Evolutionary conservation across 2,888 invertebrate genomes (phyloP), one percentile per base, ranked within the genome.

Genomic region (Cremastinae sp.): DNA sequence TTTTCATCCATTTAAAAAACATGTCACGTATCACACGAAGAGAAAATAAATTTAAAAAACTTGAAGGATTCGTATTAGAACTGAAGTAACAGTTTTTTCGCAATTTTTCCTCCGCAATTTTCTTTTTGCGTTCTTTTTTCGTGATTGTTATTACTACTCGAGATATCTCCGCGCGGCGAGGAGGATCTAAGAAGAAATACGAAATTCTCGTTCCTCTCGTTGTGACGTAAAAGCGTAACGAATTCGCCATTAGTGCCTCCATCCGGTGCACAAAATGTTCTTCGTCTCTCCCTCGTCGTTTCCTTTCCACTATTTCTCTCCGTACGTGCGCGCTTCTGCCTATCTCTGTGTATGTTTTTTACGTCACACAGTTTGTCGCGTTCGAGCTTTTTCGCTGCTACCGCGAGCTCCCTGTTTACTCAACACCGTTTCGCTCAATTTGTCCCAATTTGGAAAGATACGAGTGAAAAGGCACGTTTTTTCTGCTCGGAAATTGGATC

Each of bases 371-470:
- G 9, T 53, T 64, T 64, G 20, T 22, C 41, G 20, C 14, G 39
- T 41, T 64, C 28, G 41, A 64, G 51, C 51, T 53, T 64, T 64
- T 56, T 64, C 41, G 10, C 51, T 39, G 10, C 39, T n/a, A 51
- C 51, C 39, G 47, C 55, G 53, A 39, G 68, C 28, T 62, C 51
- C 35, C 0, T 69, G 58, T 74, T 69, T 74, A 39, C 74, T 64
- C 58, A 51, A 64, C 69, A 37, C 49, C 56, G 74, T 45, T 43
- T 49, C 69, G 64, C 68, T 62, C 62, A 45, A 51, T 64, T 64
- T 51, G 37, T 53, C 62, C 58, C 14, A 51, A 59, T 53, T 49
- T 39, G 56, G 39, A 7, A 62, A 56, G 35, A 35, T 45, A 20
- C 43, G 20, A 22, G 14, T 12, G 12, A 2, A 16, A 28, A 49